Base-by-base conservation (phyloP, 2,113 vertebrate genomes). In the Meriones unguiculatus region DNA sequence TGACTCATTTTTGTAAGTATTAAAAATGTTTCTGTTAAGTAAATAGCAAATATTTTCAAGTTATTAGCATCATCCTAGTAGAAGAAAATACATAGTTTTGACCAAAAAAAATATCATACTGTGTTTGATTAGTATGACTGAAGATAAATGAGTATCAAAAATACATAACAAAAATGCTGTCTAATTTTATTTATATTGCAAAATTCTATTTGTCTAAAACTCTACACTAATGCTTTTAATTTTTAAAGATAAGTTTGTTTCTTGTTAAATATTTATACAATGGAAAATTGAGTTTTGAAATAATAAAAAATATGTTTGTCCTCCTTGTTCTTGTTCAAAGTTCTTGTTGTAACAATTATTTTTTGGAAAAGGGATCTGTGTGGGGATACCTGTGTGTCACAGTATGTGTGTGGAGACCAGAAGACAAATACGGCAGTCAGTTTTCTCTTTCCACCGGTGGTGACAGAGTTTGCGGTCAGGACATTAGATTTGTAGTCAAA, bases 1-100 rank as follows among this genome's bases (percentile, higher is more conserved):
- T 96, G 94, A 96, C 15, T 95, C 95, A 80, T 94, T 87, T 97
- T 90, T 77, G 95, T 72, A 97, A 90, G 93, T 91, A 96, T 70
- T 12, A 32, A 25, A 96, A 54, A 92, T 97, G 52, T 85, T 91
- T 90, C 84, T 91, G 28, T 90, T 94, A 96, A 95, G 77, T 92
- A 76, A 82, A 81, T 67, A 78, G 2, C 2, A 97, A 86, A 91
- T 97, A 88, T 95, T 97, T 98, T 97, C 85, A 97, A 38, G 80
- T 93, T 96, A 69, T 46, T 62, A 94, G 28, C 78, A 87, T 35
- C 77, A 70, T 94, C 89, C 50, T 25, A 1, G 32, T 62, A 32
- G 50, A 20, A 1, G 7, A 72, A 92, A 91, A 95, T 4, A 46
- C 50, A 95, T 59, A 94, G 0, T 10, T 85, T 95, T 87, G 84